Percentiles rank a stretch among this genome's conserved stretches.
Evolutionary conservation across 1,140 invertebrate species (phyloP).

Genomic region (Platorchestia sp.): DNA sequence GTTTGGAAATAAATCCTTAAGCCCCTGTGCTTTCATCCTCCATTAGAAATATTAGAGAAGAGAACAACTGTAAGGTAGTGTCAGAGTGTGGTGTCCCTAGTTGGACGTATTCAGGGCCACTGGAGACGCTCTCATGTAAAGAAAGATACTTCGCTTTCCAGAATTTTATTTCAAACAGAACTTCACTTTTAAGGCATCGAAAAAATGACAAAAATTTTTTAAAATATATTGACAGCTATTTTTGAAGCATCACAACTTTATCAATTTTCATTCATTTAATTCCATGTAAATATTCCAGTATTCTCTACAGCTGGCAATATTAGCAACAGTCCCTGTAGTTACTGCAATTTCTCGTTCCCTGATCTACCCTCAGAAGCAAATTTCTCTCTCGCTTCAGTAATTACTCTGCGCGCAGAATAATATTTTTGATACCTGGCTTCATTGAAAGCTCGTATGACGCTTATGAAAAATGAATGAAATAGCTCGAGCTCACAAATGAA

Average conservation of each 20-base stretch:
- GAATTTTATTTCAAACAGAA: not conserved
- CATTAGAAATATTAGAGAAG: not conserved
- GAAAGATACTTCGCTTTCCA: not conserved
- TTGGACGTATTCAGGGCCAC: not conserved
- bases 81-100: too few relatives aligned
- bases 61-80: not conserved
- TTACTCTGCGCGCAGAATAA: not conserved
- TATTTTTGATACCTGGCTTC: not conserved
- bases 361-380: not conserved
- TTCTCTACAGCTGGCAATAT: not conserved
- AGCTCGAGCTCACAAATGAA: not conserved
- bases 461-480: not conserved
- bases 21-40: not conserved
- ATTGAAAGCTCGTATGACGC: not conserved
- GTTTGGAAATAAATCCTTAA: not conserved
- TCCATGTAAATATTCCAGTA: not conserved
- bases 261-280: not conserved
- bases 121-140: not conserved
- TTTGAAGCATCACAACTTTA: not conserved
- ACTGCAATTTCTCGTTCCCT: not conserved
- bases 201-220: not conserved
- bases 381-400: not conserved
- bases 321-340: not conserved
- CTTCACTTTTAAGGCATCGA: not conserved
- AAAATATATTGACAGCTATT: not conserved